Percentiles rank a stretch among this genome's conserved stretches.
phyloP scores from a whole-genome alignment of 2,797 vertebrate genomes.

The Syndactyla subalaris region DNA sequence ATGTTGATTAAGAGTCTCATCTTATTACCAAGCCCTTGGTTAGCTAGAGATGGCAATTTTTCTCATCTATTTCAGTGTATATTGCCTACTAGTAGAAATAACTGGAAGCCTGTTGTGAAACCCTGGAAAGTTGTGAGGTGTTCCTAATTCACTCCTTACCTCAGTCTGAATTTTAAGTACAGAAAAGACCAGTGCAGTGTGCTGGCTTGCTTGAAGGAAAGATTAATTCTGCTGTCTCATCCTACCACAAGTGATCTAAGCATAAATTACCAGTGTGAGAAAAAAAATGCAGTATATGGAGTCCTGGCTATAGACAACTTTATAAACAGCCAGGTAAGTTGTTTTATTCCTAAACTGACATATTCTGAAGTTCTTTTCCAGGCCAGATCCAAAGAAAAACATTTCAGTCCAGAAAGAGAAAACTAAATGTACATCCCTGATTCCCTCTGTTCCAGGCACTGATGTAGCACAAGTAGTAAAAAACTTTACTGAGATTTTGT shows the following conservation, averaged over 20 bases:
- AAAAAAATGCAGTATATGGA: not conserved
- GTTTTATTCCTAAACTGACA: not conserved
- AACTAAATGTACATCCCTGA: not conserved
- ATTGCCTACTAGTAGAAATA: not conserved
- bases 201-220: not conserved
- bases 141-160: not conserved
- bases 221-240: not conserved
- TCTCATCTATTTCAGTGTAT: not conserved
- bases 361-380: not conserved
- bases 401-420: not conserved
- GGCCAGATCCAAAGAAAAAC: not conserved
- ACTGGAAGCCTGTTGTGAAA: not conserved
- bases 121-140: not conserved
- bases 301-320: not conserved
- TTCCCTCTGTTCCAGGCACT: not conserved
- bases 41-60: not conserved
- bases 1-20: not conserved
- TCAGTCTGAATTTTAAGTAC: not conserved
- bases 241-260: not conserved
- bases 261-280: not conserved
- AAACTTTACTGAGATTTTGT: not conserved
- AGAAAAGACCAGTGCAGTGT: not conserved
- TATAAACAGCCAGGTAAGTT: not conserved
- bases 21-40: not conserved
- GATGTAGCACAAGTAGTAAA: not conserved